phyloP scores from a whole-genome alignment of 2,797 vertebrate genomes.

The Phyllotis vaccarum region DNA sequence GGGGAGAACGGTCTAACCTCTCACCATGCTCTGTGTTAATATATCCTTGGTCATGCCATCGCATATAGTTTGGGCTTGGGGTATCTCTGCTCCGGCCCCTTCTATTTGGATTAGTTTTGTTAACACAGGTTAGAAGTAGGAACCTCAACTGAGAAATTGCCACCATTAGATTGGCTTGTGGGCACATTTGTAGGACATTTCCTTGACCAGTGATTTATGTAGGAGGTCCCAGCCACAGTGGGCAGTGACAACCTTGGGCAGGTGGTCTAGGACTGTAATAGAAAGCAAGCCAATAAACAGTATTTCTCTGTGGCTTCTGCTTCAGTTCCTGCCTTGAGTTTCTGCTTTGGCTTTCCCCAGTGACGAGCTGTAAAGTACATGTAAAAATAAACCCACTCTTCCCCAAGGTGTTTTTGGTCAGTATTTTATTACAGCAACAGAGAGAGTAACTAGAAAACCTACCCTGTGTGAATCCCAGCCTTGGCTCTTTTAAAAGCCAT shows the following conservation, averaged over 20 bases:
- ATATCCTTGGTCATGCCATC: neutral
- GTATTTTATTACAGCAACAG: neutral
- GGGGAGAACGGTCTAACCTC: neutral
- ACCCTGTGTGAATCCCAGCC: neutral
- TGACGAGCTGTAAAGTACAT: neutral
- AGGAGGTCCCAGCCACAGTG: neutral
- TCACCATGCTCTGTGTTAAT: neutral
- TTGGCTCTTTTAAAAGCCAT: neutral
- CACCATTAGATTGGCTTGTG: neutral
- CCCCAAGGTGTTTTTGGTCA: neutral
- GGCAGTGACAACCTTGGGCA: neutral
- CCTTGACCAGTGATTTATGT: neutral
- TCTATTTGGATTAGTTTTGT: neutral
- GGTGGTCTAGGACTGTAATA: neutral
- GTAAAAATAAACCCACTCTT: neutral
- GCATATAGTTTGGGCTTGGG: neutral
- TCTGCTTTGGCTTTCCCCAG: neutral
- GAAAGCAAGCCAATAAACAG: neutral
- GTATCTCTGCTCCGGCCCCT: neutral
- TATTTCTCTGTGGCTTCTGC: neutral
- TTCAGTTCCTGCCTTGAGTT: neutral
- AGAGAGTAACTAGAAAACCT: neutral
- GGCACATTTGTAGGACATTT: neutral
- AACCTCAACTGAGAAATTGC: neutral
- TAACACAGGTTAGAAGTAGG: neutral